Base-by-base conservation (phyloP, 2,797 vertebrate species). In the Poeciliopsis gracilis region DNA sequence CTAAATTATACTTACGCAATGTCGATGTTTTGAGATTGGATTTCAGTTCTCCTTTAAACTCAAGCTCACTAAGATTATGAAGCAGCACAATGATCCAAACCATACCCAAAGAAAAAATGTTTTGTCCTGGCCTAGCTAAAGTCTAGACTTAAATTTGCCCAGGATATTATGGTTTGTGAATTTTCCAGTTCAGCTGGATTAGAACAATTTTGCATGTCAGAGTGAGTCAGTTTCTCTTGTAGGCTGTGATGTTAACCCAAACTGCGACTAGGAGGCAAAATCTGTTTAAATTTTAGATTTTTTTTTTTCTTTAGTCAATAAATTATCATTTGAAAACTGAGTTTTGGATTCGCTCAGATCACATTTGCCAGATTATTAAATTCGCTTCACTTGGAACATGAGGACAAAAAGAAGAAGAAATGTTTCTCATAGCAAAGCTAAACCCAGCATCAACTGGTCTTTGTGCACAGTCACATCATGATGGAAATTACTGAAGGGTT, bases 401-500 rank as follows among this genome's bases (percentile, higher is more conserved):
- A 67, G 36, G 10, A 67, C 12, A 41, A 43, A 41, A 9, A n/a
- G 38, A 11, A 41, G 23, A 38, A 9, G 6, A 69, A 69, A 30
- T 25, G 66, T 25, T 43, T 69, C 23, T 69, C 66, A 69, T 2
- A 43, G 66, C 38, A 51, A 33, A 61, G 59, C 16, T 61, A 33
- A 61, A 61, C 15, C 76, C 66, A 53, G 78, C 76, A 83, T 88
- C 78, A 86, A 87, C 75, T 77, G 30, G 73, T 78, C 70, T 82
- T 77, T 84, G 82, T 82, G 81, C 77, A 81, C 77, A 84, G 67
- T 82, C 81, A 69, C 72, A 79, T 76, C 71, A 57, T 16, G 77
- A 89, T 89, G 83, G 88, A 88, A 86, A 90, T 90, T 78, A 88
- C 82, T 89, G 82, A 80, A 69, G 79, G 73, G 82, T 90, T 91